These are phyloP conservation scores for Panopea generosa DNA, from an alignment of 2,888 invertebrate genomes.

Conservation along the genomic window DNA sequence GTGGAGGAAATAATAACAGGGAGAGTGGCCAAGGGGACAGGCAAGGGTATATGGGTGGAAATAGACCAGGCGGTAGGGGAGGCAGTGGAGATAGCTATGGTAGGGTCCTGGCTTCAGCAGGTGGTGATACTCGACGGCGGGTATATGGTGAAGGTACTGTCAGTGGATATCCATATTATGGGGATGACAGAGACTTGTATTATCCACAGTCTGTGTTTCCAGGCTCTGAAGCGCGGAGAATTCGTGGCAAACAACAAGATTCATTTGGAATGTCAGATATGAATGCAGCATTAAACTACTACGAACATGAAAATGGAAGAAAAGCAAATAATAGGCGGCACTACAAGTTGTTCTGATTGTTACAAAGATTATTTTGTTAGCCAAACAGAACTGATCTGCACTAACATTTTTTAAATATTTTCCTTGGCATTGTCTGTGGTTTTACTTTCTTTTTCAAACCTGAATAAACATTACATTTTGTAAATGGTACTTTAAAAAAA, in stretches of 20 bases:
- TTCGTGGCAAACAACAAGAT: slow-evolving; percentile 13
- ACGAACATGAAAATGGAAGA: slow-evolving; percentile 30
- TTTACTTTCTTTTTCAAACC: too few species aligned
- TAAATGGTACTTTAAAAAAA: too few species aligned
- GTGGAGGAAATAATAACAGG: neutral
- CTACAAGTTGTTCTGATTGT: slow-evolving; percentile 1
- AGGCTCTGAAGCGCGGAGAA: slow-evolving; percentile 18
- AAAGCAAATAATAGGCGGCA: neutral
- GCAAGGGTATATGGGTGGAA: slow-evolving; percentile 6
- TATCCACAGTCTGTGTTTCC: slow-evolving; percentile 22
- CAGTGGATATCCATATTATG: slow-evolving; percentile 48
- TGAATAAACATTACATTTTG: too few species aligned
- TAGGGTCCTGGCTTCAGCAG: slow-evolving; percentile 15
- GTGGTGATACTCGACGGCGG: neutral
- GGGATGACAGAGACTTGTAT: slow-evolving; percentile 54
- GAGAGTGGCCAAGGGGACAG: too few species aligned
- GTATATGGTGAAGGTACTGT: slow-evolving; percentile 41
- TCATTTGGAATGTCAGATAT: slow-evolving; percentile 51
- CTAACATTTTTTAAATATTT: too few species aligned
- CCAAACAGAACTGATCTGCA: too few species aligned
- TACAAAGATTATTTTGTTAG: too few species aligned
- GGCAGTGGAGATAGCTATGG: slow-evolving; percentile 19
- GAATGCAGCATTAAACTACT: slow-evolving; percentile 44
- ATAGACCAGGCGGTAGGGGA: neutral
- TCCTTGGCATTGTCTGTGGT: too few species aligned